These are phyloP conservation scores for Drosophila chauvacae DNA, from an alignment of 1,140 invertebrate genomes.

Conservation along the genomic window DNA sequence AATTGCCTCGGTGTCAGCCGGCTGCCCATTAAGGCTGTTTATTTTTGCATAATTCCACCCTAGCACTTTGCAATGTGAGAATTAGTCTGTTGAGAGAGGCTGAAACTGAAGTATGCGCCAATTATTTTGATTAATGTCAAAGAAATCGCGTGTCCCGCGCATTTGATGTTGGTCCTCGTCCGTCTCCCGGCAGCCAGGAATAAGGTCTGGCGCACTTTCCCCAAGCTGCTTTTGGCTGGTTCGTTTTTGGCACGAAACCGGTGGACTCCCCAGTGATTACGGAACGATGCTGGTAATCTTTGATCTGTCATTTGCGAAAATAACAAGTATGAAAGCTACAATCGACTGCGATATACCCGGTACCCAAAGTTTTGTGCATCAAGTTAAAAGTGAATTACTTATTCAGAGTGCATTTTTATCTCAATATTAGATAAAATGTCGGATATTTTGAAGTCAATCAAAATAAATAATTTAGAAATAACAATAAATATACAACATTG, in stretches of 20 bases:
- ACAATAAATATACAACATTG: too few species aligned
- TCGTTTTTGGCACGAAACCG: slow-evolving; percentile 69
- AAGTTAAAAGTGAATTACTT: not conserved
- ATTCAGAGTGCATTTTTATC: not conserved
- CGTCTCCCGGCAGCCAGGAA: slow-evolving; percentile 3
- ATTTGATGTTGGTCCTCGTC: slow-evolving; percentile 69
- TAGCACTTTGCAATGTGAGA: slow-evolving; percentile 59
- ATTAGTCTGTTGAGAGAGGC: slow-evolving; percentile 75
- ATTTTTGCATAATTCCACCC: slow-evolving; percentile 29
- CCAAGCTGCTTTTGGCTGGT: slow-evolving; percentile 5
- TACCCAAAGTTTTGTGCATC: not conserved
- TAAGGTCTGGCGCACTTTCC: slow-evolving; percentile 15
- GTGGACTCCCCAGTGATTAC: slow-evolving; percentile 56
- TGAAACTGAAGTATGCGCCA: slow-evolving; percentile 75
- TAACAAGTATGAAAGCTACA: slow-evolving; percentile 36
- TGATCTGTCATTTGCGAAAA: slow-evolving; percentile 70
- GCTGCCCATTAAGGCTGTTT: slow-evolving; percentile 12
- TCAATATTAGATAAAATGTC: too few species aligned
- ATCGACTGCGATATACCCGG: not conserved
- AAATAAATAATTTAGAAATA: too few species aligned
- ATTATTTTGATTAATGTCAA: slow-evolving; percentile 84
- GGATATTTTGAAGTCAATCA: too few species aligned
- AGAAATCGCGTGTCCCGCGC: slow-evolving; percentile 77
- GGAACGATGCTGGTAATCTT: slow-evolving; percentile 61
- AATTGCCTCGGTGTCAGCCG: slow-evolving; percentile 34